Conservation (phyloP, 2,113 vertebrate genomes). For the Rhadina sibilatrix region DNA sequence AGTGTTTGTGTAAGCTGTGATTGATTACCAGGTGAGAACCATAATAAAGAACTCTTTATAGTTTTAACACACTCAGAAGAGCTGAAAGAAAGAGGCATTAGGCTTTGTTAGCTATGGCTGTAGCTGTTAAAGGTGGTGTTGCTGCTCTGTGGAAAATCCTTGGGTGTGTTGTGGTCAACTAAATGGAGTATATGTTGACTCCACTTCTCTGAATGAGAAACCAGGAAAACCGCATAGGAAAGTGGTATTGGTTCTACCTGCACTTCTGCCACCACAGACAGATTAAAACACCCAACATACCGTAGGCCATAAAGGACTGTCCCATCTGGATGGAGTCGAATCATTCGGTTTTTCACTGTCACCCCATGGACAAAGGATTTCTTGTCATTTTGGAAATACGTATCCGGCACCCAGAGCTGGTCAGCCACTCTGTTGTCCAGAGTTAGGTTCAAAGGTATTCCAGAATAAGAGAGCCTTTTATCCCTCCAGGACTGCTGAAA, state of each 20-base stretch:
- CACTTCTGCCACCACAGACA: background rate
- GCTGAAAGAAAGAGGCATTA: background rate
- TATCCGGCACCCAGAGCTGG: slow-evolving; percentile 92
- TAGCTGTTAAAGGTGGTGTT: background rate
- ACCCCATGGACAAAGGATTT: slow-evolving; percentile 93
- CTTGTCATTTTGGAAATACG: slow-evolving; percentile 94
- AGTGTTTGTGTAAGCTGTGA: background rate
- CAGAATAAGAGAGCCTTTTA: slow-evolving; percentile 92
- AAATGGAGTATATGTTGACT: background rate
- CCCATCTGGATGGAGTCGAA: slow-evolving; percentile 91
- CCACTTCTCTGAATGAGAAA: background rate
- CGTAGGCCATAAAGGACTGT: slow-evolving; percentile 91
- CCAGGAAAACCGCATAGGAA: background rate
- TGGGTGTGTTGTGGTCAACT: background rate
- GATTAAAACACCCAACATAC: slow-evolving; percentile 64
- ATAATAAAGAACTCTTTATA: background rate
- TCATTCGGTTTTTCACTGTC: slow-evolving; percentile 94
- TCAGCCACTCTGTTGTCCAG: slow-evolving; percentile 92
- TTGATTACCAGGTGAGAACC: background rate
- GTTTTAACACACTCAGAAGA: background rate
- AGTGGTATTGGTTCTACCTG: background rate
- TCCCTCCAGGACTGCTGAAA: slow-evolving; percentile 95
- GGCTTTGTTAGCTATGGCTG: background rate
- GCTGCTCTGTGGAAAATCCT: background rate
- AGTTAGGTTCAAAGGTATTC: slow-evolving; percentile 91